Conservation (phyloP, 2,113 vertebrate species). For the Craseonycteris thonglongyai region DNA sequence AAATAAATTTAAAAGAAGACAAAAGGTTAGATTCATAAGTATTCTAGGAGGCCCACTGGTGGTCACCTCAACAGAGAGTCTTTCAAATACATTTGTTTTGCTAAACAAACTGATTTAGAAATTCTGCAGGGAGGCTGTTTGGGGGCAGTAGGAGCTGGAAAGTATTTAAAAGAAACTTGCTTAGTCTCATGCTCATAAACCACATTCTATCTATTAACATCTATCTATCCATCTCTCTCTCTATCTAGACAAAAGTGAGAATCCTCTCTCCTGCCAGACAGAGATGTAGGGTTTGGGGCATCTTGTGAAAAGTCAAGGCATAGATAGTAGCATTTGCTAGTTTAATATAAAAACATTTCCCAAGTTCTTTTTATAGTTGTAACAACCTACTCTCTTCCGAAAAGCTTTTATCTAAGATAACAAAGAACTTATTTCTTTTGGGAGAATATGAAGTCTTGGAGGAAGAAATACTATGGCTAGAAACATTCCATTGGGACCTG, state of each 20-base stretch:
- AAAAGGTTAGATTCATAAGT: too few species aligned
- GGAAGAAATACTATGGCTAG: background rate
- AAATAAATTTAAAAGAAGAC: too few species aligned
- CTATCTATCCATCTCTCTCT: background rate
- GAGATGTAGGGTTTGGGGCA: background rate
- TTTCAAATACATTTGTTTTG: background rate
- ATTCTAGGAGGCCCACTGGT: background rate
- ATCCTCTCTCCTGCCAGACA: background rate
- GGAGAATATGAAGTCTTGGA: background rate
- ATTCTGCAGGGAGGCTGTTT: background rate
- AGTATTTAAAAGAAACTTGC: background rate
- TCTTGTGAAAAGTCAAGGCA: background rate
- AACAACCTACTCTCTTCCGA: background rate
- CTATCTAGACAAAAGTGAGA: background rate
- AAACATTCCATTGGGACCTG: background rate
- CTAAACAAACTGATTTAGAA: background rate
- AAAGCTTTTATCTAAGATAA: background rate
- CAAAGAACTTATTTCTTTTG: background rate
- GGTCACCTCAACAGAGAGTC: background rate
- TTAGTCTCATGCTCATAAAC: background rate
- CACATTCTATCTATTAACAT: background rate
- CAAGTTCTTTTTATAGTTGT: background rate
- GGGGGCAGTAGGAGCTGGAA: background rate
- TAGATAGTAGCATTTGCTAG: background rate
- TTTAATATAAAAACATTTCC: background rate